Conservation (phyloP, 2,888 invertebrate species). For the Drosophila rubida region DNA sequence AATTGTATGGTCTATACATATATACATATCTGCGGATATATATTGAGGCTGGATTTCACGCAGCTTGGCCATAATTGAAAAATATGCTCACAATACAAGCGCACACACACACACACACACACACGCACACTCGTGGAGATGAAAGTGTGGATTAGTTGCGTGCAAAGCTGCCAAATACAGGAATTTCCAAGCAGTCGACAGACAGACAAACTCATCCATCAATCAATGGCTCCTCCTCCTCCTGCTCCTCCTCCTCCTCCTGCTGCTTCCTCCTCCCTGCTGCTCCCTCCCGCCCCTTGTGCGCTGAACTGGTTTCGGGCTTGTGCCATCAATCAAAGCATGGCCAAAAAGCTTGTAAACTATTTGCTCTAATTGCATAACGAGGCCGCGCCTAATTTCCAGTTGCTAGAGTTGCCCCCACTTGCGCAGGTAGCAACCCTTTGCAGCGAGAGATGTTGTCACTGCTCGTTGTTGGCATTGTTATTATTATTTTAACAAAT, state of each 20-base stretch:
- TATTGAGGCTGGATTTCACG: conserved; percentile 38
- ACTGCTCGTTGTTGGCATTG: conserved; percentile 25
- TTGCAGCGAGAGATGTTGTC: conserved; percentile 45
- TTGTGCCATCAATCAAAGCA: conserved; percentile 67
- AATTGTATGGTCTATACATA: conserved; percentile 55
- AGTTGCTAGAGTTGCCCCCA: background rate
- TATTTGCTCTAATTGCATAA: conserved; percentile 70
- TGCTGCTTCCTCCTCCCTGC: background rate
- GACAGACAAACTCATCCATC: conserved; percentile 46
- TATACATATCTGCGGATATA: background rate
- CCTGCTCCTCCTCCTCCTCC: too few relatives aligned
- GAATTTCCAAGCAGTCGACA: conserved; percentile 18
- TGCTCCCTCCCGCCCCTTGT: background rate
- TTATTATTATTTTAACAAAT: conserved; percentile 66
- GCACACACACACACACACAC: conserved; percentile 17
- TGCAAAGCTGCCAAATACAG: conserved; percentile 26
- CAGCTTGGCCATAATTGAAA: conserved; percentile 67
- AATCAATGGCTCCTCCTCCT: conserved; percentile 34
- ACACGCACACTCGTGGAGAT: conserved; percentile 41
- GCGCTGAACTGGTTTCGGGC: conserved; percentile 15
- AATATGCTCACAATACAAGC: conserved; percentile 51
- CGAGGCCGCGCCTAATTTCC: conserved; percentile 62
- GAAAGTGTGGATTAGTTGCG: conserved; percentile 70
- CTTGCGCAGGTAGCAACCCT: conserved; percentile 19
- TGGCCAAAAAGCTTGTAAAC: conserved; percentile 41